phyloP scores from a whole-genome alignment of 2,113 vertebrate species.

The Formicarius rufipectus region DNA sequence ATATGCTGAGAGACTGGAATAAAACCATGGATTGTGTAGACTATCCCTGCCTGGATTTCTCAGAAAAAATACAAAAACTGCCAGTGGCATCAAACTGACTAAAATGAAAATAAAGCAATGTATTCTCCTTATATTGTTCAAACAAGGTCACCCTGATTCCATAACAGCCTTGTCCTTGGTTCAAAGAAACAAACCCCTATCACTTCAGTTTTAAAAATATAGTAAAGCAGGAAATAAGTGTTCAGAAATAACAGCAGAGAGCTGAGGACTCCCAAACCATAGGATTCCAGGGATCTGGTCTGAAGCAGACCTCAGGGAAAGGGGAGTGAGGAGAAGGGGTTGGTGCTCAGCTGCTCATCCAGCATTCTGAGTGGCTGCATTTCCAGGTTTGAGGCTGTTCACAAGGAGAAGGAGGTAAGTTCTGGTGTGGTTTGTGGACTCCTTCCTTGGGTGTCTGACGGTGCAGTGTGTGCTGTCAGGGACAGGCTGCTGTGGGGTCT shows the following conservation, averaged over 20 bases:
- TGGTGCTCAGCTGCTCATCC: neutral
- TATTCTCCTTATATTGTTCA: neutral
- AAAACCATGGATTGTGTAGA: neutral
- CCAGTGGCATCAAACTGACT: neutral
- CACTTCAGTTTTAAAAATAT: neutral
- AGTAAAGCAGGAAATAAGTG: neutral
- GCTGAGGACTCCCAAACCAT: neutral
- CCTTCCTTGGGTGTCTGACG: neutral
- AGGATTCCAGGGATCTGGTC: neutral
- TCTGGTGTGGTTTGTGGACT: neutral
- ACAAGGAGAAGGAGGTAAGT: neutral
- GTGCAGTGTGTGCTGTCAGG: neutral
- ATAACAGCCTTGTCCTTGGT: neutral
- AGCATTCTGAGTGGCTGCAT: neutral
- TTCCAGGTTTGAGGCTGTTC: neutral
- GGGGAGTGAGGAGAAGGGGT: neutral
- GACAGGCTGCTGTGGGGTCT: neutral
- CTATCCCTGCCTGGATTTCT: neutral
- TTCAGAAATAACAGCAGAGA: neutral
- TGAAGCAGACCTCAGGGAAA: neutral
- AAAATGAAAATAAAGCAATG: neutral
- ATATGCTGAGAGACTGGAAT: neutral
- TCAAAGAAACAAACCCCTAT: neutral
- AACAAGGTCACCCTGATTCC: neutral
- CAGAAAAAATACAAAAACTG: neutral